phyloP scores from a whole-genome alignment of 2,888 invertebrate species.

The Thysanoteuthis rhombus region DNA sequence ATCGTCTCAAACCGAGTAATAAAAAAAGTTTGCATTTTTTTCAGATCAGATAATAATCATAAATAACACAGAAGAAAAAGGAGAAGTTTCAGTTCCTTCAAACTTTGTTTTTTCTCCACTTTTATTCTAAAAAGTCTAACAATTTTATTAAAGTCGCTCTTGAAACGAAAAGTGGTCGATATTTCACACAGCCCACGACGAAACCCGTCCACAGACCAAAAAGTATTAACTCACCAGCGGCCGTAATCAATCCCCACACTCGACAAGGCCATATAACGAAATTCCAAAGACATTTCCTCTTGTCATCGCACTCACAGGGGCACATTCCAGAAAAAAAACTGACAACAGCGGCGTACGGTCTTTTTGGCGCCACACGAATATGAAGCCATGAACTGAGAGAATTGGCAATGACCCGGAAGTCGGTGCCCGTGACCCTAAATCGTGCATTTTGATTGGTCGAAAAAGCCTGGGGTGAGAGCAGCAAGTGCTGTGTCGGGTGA shows the following conservation, averaged over 20 bases:
- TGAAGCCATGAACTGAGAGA: constrained; percentile 27
- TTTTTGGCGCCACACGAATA: background rate
- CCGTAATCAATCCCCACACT: constrained; percentile 23
- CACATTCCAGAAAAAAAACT: constrained; percentile 27
- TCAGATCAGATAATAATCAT: too few species aligned
- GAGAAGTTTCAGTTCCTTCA: too few species aligned
- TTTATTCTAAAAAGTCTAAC: background rate
- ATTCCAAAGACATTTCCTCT: constrained; percentile 22
- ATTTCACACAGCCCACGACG: too few species aligned
- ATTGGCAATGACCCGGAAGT: constrained; percentile 23
- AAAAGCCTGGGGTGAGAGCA: constrained; percentile 25
- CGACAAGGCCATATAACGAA: constrained; percentile 18
- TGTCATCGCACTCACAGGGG: background rate
- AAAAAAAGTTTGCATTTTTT: too few species aligned
- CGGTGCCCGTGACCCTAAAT: background rate
- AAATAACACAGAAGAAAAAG: background rate
- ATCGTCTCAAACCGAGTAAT: too few species aligned
- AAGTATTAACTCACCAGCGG: constrained; percentile 20
- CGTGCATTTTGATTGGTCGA: background rate
- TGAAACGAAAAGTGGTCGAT: too few species aligned
- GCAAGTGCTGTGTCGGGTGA: constrained; percentile 23
- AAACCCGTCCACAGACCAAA: too few species aligned
- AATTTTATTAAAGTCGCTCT: background rate
- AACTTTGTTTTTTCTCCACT: background rate
- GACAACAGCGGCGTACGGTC: background rate